These are phyloP conservation scores for Epinephelus awoara DNA, from an alignment of 2,797 vertebrate species.

Conservation along the genomic window DNA sequence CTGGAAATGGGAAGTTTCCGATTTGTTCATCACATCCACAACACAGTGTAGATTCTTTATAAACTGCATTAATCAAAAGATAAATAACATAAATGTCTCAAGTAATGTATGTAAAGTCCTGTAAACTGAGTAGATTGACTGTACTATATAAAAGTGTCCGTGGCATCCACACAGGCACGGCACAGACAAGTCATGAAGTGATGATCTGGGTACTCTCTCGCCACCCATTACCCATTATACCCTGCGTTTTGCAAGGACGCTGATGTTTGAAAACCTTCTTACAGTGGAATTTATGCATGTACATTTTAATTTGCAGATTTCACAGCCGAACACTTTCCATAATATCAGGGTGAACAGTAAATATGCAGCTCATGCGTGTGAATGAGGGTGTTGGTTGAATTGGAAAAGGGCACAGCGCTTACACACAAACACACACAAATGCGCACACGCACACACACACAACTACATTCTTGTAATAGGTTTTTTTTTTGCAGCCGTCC, in stretches of 20 bases:
- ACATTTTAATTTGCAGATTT: slow-evolving; percentile 50
- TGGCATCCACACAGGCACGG: slow-evolving; percentile 37
- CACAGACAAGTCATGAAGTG: slow-evolving; percentile 2
- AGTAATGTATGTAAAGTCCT: slow-evolving; percentile 24
- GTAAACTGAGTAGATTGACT: slow-evolving; percentile 55
- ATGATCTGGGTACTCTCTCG: slow-evolving; percentile 1
- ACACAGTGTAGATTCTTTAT: neutral
- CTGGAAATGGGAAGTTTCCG: neutral
- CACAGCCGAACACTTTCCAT: slow-evolving; percentile 55
- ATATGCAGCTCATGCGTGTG: slow-evolving; percentile 62
- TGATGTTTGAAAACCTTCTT: slow-evolving; percentile 33
- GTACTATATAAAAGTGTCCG: slow-evolving; percentile 63
- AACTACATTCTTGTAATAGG: slow-evolving; percentile 44
- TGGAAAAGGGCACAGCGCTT: slow-evolving; percentile 42
- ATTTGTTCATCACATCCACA: slow-evolving; percentile 11
- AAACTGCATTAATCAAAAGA: slow-evolving; percentile 7
- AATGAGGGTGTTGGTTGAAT: slow-evolving; percentile 64
- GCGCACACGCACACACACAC: slow-evolving; percentile 11
- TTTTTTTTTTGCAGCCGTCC: slow-evolving; percentile 55
- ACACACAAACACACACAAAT: slow-evolving; percentile 26
- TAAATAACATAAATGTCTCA: slow-evolving; percentile 26
- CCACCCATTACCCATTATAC: slow-evolving; percentile 16
- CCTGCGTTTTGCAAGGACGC: slow-evolving; percentile 15
- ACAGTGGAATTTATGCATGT: slow-evolving; percentile 42
- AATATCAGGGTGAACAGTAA: slow-evolving; percentile 66